Conservation (phyloP, 1,140 invertebrate genomes). For the Dendroctonus valens region DNA sequence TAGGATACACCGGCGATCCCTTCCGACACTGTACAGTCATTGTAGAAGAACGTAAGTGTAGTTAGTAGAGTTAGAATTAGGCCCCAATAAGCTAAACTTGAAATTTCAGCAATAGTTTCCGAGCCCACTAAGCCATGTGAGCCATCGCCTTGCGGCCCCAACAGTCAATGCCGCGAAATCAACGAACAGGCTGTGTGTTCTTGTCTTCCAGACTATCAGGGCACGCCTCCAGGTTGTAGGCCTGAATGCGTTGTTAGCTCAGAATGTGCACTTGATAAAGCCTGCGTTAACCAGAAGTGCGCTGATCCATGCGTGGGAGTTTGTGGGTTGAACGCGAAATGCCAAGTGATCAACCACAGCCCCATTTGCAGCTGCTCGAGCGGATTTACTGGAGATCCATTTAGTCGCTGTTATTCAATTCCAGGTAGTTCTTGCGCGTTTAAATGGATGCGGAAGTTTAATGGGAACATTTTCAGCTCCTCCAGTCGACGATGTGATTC, state of each 20-base stretch:
- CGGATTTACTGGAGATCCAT: slow-evolving; percentile 61
- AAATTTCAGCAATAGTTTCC: slow-evolving; percentile 44
- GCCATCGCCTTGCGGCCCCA: slow-evolving; percentile 63
- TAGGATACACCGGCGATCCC: slow-evolving; percentile 64
- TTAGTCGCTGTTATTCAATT: slow-evolving; percentile 57
- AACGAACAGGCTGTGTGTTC: slow-evolving; percentile 61
- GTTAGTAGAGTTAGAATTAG: too few species aligned
- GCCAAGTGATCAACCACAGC: slow-evolving; percentile 62
- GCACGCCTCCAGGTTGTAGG: slow-evolving; percentile 62
- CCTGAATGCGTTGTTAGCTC: slow-evolving; percentile 63
- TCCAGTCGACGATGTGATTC: slow-evolving; percentile 40
- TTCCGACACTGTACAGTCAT: slow-evolving; percentile 61
- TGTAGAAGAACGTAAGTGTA: slow-evolving; percentile 37
- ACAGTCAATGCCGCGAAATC: slow-evolving; percentile 62
- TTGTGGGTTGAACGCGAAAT: slow-evolving; percentile 63
- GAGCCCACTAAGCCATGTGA: slow-evolving; percentile 56
- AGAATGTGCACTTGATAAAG: slow-evolving; percentile 62
- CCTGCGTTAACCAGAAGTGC: slow-evolving; percentile 64
- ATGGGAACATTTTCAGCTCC: slow-evolving; percentile 44
- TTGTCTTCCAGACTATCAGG: slow-evolving; percentile 62
- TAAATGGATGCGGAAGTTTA: not conserved
- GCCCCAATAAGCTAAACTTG: slow-evolving; percentile 58
- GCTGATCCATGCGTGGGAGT: slow-evolving; percentile 63
- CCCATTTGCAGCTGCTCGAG: slow-evolving; percentile 62
- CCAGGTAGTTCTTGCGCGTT: slow-evolving; percentile 34